Evolutionary conservation across 2,888 invertebrate genomes (phyloP).

Genomic region (Volucella bombylans): DNA sequence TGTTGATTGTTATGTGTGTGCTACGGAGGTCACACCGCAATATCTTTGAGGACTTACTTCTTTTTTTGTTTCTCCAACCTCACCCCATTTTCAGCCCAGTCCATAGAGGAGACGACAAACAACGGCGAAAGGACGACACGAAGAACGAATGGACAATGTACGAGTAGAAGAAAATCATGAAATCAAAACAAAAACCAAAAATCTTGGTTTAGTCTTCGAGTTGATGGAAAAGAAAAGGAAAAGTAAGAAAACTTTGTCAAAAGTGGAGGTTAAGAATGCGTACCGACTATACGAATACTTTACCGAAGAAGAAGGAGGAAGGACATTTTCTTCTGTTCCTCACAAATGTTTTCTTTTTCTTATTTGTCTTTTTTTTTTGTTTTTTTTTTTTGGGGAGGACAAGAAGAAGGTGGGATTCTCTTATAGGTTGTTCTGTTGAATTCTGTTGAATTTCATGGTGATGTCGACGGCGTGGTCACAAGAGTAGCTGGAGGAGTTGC

Average conservation of each 20-base stretch:
- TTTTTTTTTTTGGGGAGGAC: not conserved
- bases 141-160: conserved; percentile 47
- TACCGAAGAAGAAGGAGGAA: conserved; percentile 25
- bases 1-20: conserved; percentile 54
- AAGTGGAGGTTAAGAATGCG: conserved; percentile 29
- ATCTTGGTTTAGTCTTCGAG: conserved; percentile 40
- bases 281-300: conserved; percentile 31
- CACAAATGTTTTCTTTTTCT: conserved; percentile 40
- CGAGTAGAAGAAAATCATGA: conserved; percentile 51
- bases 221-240: conserved; percentile 29
- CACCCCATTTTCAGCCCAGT: conserved; percentile 40
- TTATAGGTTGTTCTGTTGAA: conserved; percentile 21
- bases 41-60: conserved; percentile 28
- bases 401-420: conserved; percentile 3
- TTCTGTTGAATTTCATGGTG: conserved; percentile 45
- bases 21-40: conserved; percentile 34
- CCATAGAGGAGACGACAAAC: conserved; percentile 44
- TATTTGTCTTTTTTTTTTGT: too few species aligned
- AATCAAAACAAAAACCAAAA: conserved; percentile 71
- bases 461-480: conserved; percentile 2
- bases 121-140: not conserved
- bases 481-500: conserved; percentile 32
- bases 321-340: conserved; percentile 52
- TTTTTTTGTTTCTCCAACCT: too few species aligned
- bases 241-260: conserved; percentile 21